phyloP scores from a whole-genome alignment of 2,888 invertebrate species.

The Perdita meconis region DNA sequence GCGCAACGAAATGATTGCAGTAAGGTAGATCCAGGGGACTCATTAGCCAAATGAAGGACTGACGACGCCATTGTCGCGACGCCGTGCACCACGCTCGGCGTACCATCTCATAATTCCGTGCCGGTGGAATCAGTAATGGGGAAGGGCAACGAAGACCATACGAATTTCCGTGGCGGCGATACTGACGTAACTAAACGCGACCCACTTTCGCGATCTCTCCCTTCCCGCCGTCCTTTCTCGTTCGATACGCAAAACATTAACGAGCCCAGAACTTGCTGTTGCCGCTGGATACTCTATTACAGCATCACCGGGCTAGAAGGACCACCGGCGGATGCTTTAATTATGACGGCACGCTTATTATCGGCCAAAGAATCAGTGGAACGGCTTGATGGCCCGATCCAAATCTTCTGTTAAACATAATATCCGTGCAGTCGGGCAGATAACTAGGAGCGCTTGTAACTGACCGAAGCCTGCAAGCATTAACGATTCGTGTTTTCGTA shows the following conservation, averaged over 20 bases:
- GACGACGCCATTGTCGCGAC: background rate
- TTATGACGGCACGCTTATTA: conserved; percentile 64
- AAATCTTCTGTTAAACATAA: conserved; percentile 31
- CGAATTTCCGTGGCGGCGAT: conserved; percentile 53
- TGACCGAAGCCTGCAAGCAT: too few species aligned
- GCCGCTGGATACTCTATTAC: conserved; percentile 25
- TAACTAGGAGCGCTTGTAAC: conserved; percentile 25
- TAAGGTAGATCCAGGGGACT: conserved; percentile 1
- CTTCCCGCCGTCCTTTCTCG: conserved; percentile 4
- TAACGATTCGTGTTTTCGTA: too few species aligned
- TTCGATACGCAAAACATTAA: conserved; percentile 59
- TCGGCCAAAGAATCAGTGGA: conserved; percentile 51
- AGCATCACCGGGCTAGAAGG: conserved; percentile 21
- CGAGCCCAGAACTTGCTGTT: conserved; percentile 44
- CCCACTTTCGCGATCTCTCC: conserved; percentile 46
- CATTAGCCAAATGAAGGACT: conserved; percentile 23
- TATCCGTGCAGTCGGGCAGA: conserved; percentile 34
- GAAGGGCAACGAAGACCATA: conserved; percentile 35
- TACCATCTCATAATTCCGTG: conserved; percentile 27
- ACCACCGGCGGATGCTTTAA: conserved; percentile 56
- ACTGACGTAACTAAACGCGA: conserved; percentile 42
- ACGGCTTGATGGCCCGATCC: conserved; percentile 1
- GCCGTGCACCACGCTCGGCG: background rate
- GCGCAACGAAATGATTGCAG: background rate
- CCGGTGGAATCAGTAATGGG: conserved; percentile 31